Base-by-base conservation (phyloP, 2,888 invertebrate genomes). In the Bedellia somnulentella region DNA sequence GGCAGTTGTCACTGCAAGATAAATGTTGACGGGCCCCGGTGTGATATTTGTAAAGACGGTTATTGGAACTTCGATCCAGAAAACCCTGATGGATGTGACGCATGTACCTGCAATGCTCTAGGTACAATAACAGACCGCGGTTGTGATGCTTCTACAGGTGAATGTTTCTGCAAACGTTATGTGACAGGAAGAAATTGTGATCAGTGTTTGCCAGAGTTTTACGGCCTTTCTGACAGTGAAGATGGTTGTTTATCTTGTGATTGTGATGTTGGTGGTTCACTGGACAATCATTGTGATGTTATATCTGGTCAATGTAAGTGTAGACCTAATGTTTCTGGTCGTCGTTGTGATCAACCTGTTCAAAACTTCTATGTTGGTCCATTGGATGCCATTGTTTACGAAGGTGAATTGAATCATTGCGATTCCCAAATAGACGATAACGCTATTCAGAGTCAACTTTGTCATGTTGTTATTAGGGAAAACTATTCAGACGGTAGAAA, bases 161-260 rank as follows among this genome's bases (percentile, higher is more conserved):
- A 90, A 51, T 99, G 99, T 62, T 89, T 87, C 24, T 99, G 99
- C 66, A 99, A 99, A 68, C 84, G 93, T 23, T 89, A 91, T 53
- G 98, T 99, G 6, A 89, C 88, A 11, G 98, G 97, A 32, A 82
- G 91, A 44, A 92, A 95, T 61, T 99, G 99, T 64, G 93, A 97
- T 59, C 89, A 93, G 55, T 99, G 99, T 58, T 73, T 89, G 41
- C 88, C 89, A 2, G 89, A 95, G 50, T 96, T 87, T 54, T 98
- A 89, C 79, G 95, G 97, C 9, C 76, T 98, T 22, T 90, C 93
- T 6, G 89, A 92, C 31, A 89, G 89, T 45, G 83, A 81, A 29
- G 92, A 96, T 45, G 99, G 99, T 10, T 99, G 99, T 58, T 85
- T 88, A 46, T 82, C 89, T 1, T 99, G 99, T 66, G 89, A 94